Evolutionary conservation across 2,797 vertebrate species (phyloP), one percentile per base, ranked within the genome.

Genomic region (Manis javanica): DNA sequence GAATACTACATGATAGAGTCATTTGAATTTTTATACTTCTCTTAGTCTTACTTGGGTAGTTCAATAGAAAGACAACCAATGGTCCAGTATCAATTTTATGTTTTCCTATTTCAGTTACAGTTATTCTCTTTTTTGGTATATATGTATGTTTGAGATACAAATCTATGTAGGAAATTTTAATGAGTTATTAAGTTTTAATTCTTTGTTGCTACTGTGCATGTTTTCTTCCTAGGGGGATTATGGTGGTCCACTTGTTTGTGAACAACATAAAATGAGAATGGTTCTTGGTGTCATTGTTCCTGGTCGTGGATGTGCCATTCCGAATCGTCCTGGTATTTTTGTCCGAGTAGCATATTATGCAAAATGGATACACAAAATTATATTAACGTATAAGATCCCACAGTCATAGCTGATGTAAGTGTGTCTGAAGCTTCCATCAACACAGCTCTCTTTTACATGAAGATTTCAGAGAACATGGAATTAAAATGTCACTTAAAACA

Each of bases 331-430:
- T 2, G 99, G 99, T 55, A 99, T 99, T 97, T 99, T 99, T 97
- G 99, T 99, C 92, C 99, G 99, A n/a, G 99, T 99, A 85, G 99
- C 99, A 1, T 99, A 99, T 98, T 99, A 99, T 97, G 98, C 99
- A 9, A 99, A 99, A 95, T 99, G 99, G 99, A 99, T 99, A 98
- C 99, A 99, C 98, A 99, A 99, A 98, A 99, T 99, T 75, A 98
- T 98, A 97, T 97, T 98, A 97, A 99, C 99, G 0, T 99, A 99
- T 92, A 98, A 98, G 72, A 95, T 97, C 90, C 96, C 97, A 59
- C 97, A 97, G 69, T 90, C 39, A 13, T 98, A 98, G 96, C 92
- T 72, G 77, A 77, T 95, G 53, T 77, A 72, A 90, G 21, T 34
- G 24, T 89, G 14, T 55, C 83, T 90, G 91, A 97, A 90, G 29